Percentiles rank a stretch among this genome's conserved stretches.
These are phyloP conservation scores for Ivindomyrus marchei DNA, from an alignment of 2,113 vertebrate species.

Conservation along the genomic window DNA sequence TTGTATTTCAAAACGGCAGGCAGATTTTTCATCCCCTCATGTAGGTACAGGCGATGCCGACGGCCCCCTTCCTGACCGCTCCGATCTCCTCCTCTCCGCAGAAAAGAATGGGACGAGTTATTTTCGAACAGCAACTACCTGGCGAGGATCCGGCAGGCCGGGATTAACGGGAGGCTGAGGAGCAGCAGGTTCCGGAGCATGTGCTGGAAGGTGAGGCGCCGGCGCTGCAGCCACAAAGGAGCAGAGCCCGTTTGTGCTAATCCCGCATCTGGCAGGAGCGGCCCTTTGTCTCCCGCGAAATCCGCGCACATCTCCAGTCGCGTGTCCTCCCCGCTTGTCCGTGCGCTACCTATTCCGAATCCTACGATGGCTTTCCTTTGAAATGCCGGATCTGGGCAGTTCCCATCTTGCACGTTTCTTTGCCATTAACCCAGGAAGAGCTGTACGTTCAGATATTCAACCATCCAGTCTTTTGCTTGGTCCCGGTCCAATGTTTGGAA, in stretches of 20 bases:
- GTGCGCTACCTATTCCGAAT: neutral
- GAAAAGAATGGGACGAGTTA: conserved; percentile 98
- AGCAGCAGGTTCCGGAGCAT: conserved; percentile 99
- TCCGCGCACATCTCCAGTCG: no score
- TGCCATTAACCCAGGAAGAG: neutral
- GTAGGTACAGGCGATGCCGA: neutral
- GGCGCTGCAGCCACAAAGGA: neutral
- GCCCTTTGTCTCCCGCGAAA: neutral
- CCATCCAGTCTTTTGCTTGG: neutral
- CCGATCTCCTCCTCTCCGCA: conserved; percentile 47
- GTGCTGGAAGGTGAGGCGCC: conserved; percentile 93
- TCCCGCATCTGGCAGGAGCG: neutral
- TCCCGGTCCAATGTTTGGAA: neutral
- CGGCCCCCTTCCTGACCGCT: neutral
- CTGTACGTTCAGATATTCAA: neutral
- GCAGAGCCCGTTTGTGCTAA: neutral
- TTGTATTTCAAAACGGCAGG: neutral
- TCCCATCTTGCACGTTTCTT: neutral
- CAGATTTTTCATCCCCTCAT: neutral
- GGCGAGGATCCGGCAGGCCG: conserved; percentile 88
- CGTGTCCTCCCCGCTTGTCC: neutral
- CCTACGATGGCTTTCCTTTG: neutral
- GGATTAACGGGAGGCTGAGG: conserved; percentile 91
- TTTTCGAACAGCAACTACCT: conserved; percentile 99
- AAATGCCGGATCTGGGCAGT: neutral